Evolutionary conservation across 2,797 vertebrate genomes (phyloP).

Genomic region (Xenops minutus): DNA sequence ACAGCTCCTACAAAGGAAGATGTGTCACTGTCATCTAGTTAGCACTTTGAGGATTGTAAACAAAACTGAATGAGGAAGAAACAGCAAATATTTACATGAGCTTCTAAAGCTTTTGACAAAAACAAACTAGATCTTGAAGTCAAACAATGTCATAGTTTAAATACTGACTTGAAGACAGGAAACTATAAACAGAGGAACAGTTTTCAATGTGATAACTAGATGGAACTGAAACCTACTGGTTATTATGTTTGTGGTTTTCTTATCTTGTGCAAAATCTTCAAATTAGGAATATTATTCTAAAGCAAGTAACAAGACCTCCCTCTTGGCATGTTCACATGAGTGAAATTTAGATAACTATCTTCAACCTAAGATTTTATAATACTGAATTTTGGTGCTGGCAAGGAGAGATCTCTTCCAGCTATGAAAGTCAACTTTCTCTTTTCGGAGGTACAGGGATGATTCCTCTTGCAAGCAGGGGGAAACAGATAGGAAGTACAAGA

Average conservation of each 20-base stretch:
- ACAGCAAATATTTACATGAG: conserved; percentile 42
- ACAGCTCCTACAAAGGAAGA: background rate
- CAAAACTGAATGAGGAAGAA: conserved; percentile 32
- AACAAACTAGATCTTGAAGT: conserved; percentile 14
- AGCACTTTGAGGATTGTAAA: conserved; percentile 45
- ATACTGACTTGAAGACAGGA: background rate
- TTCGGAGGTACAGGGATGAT: background rate
- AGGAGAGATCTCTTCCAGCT: background rate
- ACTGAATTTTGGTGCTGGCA: background rate
- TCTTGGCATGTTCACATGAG: background rate
- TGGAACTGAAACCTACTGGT: background rate
- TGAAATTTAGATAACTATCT: background rate
- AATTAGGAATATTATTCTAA: background rate
- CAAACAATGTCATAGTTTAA: conserved; percentile 8
- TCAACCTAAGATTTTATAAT: background rate
- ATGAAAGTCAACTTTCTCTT: background rate
- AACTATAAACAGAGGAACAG: background rate
- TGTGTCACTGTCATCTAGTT: conserved; percentile 41
- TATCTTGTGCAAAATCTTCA: background rate
- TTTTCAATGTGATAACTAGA: background rate
- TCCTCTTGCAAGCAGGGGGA: background rate
- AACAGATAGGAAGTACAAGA: background rate
- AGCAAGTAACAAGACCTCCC: background rate
- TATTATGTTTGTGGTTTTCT: background rate
- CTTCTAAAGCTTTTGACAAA: conserved; percentile 42